Conservation (phyloP, 1,140 invertebrate genomes). For the Oryctes rhinoceros region DNA sequence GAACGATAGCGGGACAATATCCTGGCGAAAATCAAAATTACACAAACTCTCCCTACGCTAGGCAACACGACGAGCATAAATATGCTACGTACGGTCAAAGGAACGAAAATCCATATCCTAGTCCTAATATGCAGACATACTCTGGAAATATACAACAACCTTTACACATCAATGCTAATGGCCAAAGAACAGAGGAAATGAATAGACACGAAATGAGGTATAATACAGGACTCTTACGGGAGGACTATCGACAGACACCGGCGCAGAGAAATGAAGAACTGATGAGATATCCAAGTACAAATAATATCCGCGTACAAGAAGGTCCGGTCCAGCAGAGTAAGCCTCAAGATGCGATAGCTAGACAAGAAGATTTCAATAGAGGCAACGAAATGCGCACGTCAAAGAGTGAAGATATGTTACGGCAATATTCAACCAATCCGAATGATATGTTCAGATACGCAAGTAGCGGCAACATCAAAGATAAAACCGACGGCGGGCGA, state of each 20-base stretch:
- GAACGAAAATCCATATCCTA: conserved; percentile 48
- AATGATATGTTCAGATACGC: conserved; percentile 57
- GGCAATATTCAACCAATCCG: conserved; percentile 51
- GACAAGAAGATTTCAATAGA: conserved; percentile 51
- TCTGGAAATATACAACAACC: conserved; percentile 48
- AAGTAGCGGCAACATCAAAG: conserved; percentile 58
- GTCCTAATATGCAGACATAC: conserved; percentile 50
- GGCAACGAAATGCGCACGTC: conserved; percentile 56
- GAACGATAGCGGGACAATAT: conserved; percentile 44
- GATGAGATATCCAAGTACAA: conserved; percentile 55
- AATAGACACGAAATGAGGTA: conserved; percentile 40
- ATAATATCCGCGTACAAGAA: conserved; percentile 54
- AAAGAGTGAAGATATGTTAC: conserved; percentile 57
- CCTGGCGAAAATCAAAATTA: conserved; percentile 44
- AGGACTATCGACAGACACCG: conserved; percentile 44
- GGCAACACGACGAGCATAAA: conserved; percentile 45
- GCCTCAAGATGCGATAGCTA: conserved; percentile 3
- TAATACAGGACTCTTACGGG: conserved; percentile 44
- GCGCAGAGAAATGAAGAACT: conserved; percentile 53
- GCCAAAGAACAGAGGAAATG: conserved; percentile 50
- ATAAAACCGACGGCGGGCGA: conserved; percentile 46
- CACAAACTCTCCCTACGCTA: conserved; percentile 33
- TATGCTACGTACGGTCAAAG: conserved; percentile 40
- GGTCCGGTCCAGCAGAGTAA: conserved; percentile 51
- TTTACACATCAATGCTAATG: conserved; percentile 48